Percentiles rank a stretch among this genome's conserved stretches.
Evolutionary conservation across 2,888 invertebrate species (phyloP).

Genomic region (Tryphoninae sp.): DNA sequence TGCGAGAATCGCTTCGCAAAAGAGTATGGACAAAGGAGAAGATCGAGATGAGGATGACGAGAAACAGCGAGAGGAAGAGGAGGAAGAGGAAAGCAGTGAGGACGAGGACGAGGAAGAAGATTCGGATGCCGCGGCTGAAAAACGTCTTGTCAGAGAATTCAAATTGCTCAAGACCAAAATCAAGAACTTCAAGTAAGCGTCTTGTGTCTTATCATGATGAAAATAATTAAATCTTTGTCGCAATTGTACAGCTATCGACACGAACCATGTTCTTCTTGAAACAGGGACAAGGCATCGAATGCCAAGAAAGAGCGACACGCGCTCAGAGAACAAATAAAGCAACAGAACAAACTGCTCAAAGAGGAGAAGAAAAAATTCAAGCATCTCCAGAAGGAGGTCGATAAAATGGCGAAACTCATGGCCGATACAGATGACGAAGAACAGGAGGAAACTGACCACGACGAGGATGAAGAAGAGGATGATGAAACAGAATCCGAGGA

Average conservation of each 20-base stretch:
- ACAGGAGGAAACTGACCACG: conserved; percentile 87
- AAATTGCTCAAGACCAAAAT: conserved; percentile 84
- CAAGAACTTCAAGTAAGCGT: conserved; percentile 80
- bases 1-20: conserved; percentile 79
- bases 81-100: conserved; percentile 83
- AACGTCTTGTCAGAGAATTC: conserved; percentile 86
- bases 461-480: conserved; percentile 82
- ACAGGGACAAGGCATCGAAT: conserved; percentile 86
- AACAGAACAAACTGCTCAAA: conserved; percentile 89
- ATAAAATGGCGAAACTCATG: conserved; percentile 95
- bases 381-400: conserved; percentile 92
- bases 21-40: conserved; percentile 77
- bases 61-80: conserved; percentile 84
- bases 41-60: conserved; percentile 78
- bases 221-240: conserved; percentile 16
- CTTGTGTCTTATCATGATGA: background rate
- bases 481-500: conserved; percentile 80
- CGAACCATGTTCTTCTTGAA: background rate
- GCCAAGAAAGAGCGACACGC: conserved; percentile 91
- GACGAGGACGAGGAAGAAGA: conserved; percentile 86
- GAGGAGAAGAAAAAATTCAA: conserved; percentile 92
- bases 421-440: conserved; percentile 90
- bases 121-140: conserved; percentile 85
- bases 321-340: conserved; percentile 90
- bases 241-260: conserved; percentile 72